phyloP scores from a whole-genome alignment of 2,797 vertebrate species.

The Naso thynnoides region DNA sequence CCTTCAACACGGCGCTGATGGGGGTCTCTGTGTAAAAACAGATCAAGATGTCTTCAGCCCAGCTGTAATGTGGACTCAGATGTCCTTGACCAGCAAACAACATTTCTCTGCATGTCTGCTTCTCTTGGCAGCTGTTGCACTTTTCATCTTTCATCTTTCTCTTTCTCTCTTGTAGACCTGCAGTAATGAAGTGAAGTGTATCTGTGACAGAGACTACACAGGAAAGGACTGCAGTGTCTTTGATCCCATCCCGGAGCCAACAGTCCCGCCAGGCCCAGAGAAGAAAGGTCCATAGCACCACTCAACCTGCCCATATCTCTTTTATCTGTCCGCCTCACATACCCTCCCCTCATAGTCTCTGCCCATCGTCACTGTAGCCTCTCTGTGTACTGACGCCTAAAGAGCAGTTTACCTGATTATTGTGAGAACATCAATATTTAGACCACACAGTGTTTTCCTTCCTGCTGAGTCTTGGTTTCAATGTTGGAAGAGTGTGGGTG shows the following conservation, averaged over 20 bases:
- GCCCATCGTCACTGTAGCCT: slow-evolving; percentile 62
- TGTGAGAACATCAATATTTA: slow-evolving; percentile 29
- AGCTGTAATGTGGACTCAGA: background rate
- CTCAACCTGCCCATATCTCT: slow-evolving; percentile 29
- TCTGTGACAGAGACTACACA: slow-evolving; percentile 94
- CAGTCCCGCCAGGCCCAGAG: slow-evolving; percentile 85
- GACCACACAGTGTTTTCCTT: slow-evolving; percentile 37
- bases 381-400: slow-evolving; percentile 29
- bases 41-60: too few species aligned
- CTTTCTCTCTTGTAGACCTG: slow-evolving; percentile 83
- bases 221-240: slow-evolving; percentile 96
- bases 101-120: background rate
- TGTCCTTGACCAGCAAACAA: background rate
- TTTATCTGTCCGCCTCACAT: slow-evolving; percentile 58
- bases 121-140: background rate
- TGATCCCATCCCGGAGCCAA: slow-evolving; percentile 91
- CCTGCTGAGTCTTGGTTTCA: slow-evolving; percentile 38
- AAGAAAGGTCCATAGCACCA: slow-evolving; percentile 87
- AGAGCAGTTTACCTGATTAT: slow-evolving; percentile 25
- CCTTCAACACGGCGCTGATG: too few species aligned
- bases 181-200: slow-evolving; percentile 96
- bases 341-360: slow-evolving; percentile 61
- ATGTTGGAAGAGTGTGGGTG: slow-evolving; percentile 41
- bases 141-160: background rate
- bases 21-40: too few species aligned